Base-by-base conservation (phyloP, 2,113 vertebrate species). In the Brachyistius frenatus region DNA sequence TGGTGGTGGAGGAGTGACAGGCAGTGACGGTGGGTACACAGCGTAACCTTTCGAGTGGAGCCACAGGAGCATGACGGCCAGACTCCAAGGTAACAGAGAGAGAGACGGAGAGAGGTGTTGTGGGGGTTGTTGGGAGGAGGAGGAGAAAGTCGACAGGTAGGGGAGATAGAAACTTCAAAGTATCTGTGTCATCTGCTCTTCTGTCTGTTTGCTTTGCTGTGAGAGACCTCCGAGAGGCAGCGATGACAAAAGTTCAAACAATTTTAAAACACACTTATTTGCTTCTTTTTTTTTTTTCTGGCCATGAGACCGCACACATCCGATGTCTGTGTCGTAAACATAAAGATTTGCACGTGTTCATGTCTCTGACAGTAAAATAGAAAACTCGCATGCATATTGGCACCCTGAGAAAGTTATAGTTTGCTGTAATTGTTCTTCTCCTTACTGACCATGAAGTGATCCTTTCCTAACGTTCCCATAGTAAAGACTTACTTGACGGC, bases 41-140 rank as follows among this genome's bases (percentile, higher is more conserved):
- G 80, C 89, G 80, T 92, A 92, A 94, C 93, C 93, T 94, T 94
- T 92, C 86, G 85, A 91, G 88, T 82, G 85, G 80, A 92, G 89
- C 85, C 88, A 92, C 86, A 91, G 87, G 90, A 94, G 88, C 93
- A 91, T 93, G 93, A 94, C 93, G 92, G 89, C 91, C 88, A 91
- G 89, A 84, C 90, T 88, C 84, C 78, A 89, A 91, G 88, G 91
- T 90, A 93, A 92, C 90, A 70, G 74, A 78, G 80, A 90, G 90
- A 81, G 73, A 87, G 84, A 88, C 80, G 75, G 87, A 63, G 23
- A 66, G 81, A 86, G 73, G 81, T 84, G 87, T 71, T 76, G 78
- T 47, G 46, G 68, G 78, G 85, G 84, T 74, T 81, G 79, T 76
- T 80, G 67, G 76, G 78, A 73, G 61, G 77, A 83, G 81, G 88